Conservation (phyloP, 1,140 invertebrate species). For the Drosophila lacteicornis region DNA sequence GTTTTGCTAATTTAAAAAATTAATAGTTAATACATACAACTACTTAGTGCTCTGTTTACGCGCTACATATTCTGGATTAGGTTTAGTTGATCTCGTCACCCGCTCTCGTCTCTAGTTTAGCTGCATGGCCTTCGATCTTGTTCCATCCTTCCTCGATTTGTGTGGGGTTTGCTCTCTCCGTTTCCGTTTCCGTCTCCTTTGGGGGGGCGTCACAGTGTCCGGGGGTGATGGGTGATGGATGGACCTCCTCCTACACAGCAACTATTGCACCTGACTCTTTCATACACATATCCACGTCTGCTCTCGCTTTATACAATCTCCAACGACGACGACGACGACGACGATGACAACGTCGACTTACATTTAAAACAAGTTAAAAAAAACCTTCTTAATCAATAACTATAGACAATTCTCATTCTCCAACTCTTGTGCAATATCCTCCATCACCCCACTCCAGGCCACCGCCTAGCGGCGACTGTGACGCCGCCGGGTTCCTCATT, state of each 20-base stretch:
- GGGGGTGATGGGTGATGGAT: background rate
- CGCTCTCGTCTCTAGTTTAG: slow-evolving; percentile 18
- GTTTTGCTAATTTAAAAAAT: slow-evolving; percentile 73
- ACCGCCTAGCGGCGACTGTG: slow-evolving; percentile 43
- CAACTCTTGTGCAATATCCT: slow-evolving; percentile 6
- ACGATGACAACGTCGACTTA: background rate
- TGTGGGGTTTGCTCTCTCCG: slow-evolving; percentile 1
- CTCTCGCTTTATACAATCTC: slow-evolving; percentile 36
- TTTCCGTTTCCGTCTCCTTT: background rate
- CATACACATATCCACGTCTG: background rate
- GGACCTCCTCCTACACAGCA: background rate
- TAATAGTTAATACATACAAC: slow-evolving; percentile 69
- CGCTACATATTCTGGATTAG: slow-evolving; percentile 73
- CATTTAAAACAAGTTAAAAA: slow-evolving; percentile 38
- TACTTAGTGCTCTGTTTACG: slow-evolving; percentile 79
- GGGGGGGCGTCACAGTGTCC: slow-evolving; percentile 33
- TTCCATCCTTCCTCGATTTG: background rate
- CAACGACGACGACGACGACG: too few relatives aligned
- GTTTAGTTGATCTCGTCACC: slow-evolving; percentile 66
- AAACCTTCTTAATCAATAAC: slow-evolving; percentile 43
- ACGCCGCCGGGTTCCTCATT: slow-evolving; percentile 74
- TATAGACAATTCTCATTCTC: slow-evolving; percentile 33
- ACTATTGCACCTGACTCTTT: slow-evolving; percentile 38
- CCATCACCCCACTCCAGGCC: background rate
- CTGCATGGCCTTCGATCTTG: slow-evolving; percentile 19